Evolutionary conservation across 2,888 invertebrate species (phyloP).

Genomic region (Ferdinandea cuprea): DNA sequence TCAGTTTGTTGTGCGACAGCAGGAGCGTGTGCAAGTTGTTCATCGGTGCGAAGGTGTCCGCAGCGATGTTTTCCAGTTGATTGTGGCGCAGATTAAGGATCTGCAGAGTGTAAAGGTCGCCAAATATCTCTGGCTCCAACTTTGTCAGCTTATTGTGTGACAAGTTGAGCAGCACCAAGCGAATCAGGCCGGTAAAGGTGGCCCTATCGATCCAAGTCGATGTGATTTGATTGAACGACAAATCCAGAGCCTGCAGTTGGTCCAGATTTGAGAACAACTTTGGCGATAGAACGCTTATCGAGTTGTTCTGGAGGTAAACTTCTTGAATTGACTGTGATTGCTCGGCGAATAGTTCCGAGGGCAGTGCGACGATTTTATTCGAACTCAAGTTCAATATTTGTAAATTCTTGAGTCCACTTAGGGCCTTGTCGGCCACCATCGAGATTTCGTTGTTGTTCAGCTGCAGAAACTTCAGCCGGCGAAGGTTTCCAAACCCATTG

Average conservation of each 20-base stretch:
- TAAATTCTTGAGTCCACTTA: slow-evolving; percentile 91
- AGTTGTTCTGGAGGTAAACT: slow-evolving; percentile 95
- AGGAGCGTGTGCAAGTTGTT: slow-evolving; percentile 95
- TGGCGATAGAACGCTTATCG: slow-evolving; percentile 92
- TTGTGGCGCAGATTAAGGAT: slow-evolving; percentile 94
- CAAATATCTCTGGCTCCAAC: slow-evolving; percentile 92
- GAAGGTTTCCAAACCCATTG: slow-evolving; percentile 91
- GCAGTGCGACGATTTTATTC: slow-evolving; percentile 94
- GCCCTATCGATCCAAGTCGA: slow-evolving; percentile 93
- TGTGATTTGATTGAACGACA: slow-evolving; percentile 93
- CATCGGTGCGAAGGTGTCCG: slow-evolving; percentile 95
- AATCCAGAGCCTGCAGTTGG: slow-evolving; percentile 91
- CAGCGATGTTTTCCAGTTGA: slow-evolving; percentile 91
- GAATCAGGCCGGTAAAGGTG: slow-evolving; percentile 94
- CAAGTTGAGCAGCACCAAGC: slow-evolving; percentile 93
- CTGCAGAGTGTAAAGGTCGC: slow-evolving; percentile 93
- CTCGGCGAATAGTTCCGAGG: slow-evolving; percentile 92
- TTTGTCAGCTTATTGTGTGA: slow-evolving; percentile 92
- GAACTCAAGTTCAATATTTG: slow-evolving; percentile 94
- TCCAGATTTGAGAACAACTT: slow-evolving; percentile 93
- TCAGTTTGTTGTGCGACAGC: slow-evolving; percentile 93
- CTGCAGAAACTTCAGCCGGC: slow-evolving; percentile 90
- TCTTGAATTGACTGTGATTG: slow-evolving; percentile 91
- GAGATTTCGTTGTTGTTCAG: slow-evolving; percentile 95
- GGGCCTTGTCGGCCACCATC: slow-evolving; percentile 92